Evolutionary conservation across 1,140 invertebrate genomes (phyloP), one percentile per base, ranked within the genome.

Genomic region (Armadillidium nasatum): DNA sequence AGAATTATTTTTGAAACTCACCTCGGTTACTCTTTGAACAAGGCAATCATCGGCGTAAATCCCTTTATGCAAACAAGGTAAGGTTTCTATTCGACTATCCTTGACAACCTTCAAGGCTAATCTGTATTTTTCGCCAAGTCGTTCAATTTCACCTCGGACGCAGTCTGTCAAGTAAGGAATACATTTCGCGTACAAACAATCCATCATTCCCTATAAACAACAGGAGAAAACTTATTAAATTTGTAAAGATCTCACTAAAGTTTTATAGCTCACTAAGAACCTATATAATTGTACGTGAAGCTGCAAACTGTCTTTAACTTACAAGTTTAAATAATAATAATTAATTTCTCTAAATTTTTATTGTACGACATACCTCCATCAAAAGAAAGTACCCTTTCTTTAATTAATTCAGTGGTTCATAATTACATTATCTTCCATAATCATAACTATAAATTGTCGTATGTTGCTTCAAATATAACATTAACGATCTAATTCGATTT

Each of bases 21-120:
- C 91, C 86, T 93, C 94, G 19, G 92, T 97, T 6, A 99, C 92
- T 84, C 97, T 88, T 83, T 99, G 92, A 2, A 99, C 95, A 73
- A 99, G 86, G 86, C 98, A 99, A 85, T 99, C 97, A 88, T 99
- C 98, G 80, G 98, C 97, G 88, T 99, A 99, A 2, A 95, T 99
- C 60, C 98, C 98, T 86, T 97, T 98, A 85, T 99, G 98, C 81
- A 94, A 85, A 86, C 98, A 99, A 70, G 91, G 88, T 60, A 99
- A 88, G 76, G 95, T 89, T 85, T 98, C 91, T 86, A 99, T 98
- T 60, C 96, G 86, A 0, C 93, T 89, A 86, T 99, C 97, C 85
- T 97, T 98, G 19, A 97, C 93, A 75, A 99, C 97, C 83, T 92
- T 93, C 79, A 99, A 87, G 7, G 98, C 98, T 71, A 99, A 89